These are phyloP conservation scores for Spilogale gracilis DNA, from an alignment of 2,113 vertebrate species.

Conservation along the genomic window DNA sequence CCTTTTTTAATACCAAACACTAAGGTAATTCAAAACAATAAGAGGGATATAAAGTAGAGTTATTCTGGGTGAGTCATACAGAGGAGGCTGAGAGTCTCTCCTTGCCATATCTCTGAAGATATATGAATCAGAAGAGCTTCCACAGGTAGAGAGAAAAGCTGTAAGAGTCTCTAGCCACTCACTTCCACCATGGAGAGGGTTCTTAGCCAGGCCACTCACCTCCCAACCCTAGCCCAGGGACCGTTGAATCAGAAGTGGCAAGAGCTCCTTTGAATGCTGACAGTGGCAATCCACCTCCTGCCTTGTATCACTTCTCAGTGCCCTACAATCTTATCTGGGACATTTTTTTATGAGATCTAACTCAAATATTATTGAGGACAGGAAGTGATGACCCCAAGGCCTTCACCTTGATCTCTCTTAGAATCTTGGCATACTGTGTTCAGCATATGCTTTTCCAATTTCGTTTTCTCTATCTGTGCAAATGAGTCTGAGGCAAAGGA, in stretches of 20 bases:
- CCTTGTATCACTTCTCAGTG: not conserved
- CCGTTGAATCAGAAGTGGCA: not conserved
- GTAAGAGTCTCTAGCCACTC: not conserved
- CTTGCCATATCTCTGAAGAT: not conserved
- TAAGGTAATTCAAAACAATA: constrained; percentile 4
- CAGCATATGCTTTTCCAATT: not conserved
- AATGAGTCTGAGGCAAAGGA: not conserved
- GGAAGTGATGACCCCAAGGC: not conserved
- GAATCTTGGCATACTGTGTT: not conserved
- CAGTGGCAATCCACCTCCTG: not conserved
- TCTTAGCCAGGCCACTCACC: not conserved
- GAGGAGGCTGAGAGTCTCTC: not conserved
- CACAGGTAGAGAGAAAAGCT: not conserved
- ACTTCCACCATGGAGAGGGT: not conserved
- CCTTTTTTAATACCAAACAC: not conserved
- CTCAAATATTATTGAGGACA: not conserved
- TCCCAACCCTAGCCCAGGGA: not conserved
- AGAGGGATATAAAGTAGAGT: not conserved
- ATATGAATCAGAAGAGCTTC: not conserved
- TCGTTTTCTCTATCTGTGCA: not conserved
- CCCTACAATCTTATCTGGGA: not conserved
- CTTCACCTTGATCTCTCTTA: not conserved
- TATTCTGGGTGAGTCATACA: not conserved
- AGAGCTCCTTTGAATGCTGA: not conserved
- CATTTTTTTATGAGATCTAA: not conserved